Evolutionary conservation across 1,140 invertebrate species (phyloP).

Genomic region (Pissodes strobi): DNA sequence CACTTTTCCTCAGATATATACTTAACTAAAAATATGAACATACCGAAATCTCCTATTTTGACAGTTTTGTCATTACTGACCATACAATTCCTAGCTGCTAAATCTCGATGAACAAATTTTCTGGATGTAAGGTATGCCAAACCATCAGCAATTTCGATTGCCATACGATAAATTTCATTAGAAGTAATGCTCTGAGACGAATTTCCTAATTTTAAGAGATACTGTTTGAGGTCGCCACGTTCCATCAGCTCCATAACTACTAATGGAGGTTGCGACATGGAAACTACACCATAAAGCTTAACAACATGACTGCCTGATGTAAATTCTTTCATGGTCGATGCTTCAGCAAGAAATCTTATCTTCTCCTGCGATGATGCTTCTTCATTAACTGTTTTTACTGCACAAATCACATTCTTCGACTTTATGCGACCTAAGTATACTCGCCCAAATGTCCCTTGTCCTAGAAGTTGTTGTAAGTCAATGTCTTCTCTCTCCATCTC

Average conservation of each 20-base stretch:
- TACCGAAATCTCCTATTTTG: slow-evolving; percentile 75
- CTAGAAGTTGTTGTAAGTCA: slow-evolving; percentile 76
- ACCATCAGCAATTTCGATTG: slow-evolving; percentile 78
- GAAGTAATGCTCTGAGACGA: slow-evolving; percentile 47
- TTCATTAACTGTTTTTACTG: slow-evolving; percentile 93
- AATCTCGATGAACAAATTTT: slow-evolving; percentile 77
- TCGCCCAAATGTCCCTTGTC: slow-evolving; percentile 95
- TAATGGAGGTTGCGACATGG: slow-evolving; percentile 64
- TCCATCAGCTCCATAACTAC: slow-evolving; percentile 81
- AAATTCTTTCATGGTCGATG: slow-evolving; percentile 94
- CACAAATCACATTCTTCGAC: slow-evolving; percentile 69
- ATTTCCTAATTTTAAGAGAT: slow-evolving; percentile 59
- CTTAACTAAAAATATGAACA: slow-evolving; percentile 52
- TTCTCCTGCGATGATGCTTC: slow-evolving; percentile 79
- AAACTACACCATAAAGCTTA: slow-evolving; percentile 72
- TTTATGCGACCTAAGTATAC: slow-evolving; percentile 57
- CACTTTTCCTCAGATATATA: too few relatives aligned
- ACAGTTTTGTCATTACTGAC: slow-evolving; percentile 69
- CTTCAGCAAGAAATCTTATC: slow-evolving; percentile 92
- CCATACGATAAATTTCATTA: slow-evolving; percentile 64
- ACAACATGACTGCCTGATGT: slow-evolving; percentile 65
- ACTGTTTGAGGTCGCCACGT: slow-evolving; percentile 73
- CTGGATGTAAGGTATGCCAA: slow-evolving; percentile 76
- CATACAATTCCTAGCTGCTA: slow-evolving; percentile 82
- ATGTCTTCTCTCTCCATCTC: slow-evolving; percentile 87